Evolutionary conservation across 2,888 invertebrate species (phyloP).

Genomic region (Heterodera filipjevi): DNA sequence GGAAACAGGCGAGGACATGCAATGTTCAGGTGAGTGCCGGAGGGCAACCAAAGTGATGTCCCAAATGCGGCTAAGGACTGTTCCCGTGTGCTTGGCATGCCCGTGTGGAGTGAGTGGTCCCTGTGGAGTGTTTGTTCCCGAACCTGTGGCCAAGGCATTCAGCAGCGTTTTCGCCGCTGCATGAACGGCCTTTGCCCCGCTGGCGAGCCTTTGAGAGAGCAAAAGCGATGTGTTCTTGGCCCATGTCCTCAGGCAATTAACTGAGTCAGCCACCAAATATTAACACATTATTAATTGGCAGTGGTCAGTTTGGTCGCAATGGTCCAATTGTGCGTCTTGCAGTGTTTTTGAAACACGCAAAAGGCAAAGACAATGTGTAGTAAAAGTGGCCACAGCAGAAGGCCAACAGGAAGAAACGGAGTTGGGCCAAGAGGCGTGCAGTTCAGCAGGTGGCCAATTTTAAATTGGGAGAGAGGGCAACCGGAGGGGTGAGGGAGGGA

Average conservation of each 20-base stretch:
- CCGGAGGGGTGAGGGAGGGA: no score
- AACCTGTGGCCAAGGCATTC: slow-evolving; percentile 58
- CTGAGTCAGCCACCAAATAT: not conserved
- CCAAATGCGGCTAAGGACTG: slow-evolving; percentile 28
- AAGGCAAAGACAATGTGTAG: slow-evolving; percentile 35
- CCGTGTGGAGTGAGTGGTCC: slow-evolving; percentile 40
- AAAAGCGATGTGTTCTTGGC: slow-evolving; percentile 48
- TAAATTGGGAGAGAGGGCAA: no score
- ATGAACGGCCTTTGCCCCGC: slow-evolving; percentile 41
- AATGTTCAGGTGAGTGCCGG: slow-evolving; percentile 53
- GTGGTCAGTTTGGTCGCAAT: slow-evolving; percentile 71
- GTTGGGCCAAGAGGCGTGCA: slow-evolving; percentile 31
- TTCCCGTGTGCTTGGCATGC: slow-evolving; percentile 26
- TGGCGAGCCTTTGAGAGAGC: slow-evolving; percentile 38
- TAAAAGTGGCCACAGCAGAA: slow-evolving; percentile 28
- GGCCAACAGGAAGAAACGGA: slow-evolving; percentile 34
- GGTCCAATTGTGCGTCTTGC: slow-evolving; percentile 69
- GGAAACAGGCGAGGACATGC: slow-evolving; percentile 62
- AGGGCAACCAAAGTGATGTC: not conserved
- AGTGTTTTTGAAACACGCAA: slow-evolving; percentile 37
- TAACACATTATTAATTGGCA: not conserved
- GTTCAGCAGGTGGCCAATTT: not conserved
- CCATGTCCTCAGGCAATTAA: slow-evolving; percentile 45
- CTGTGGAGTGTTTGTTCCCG: slow-evolving; percentile 49
- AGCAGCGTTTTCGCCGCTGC: slow-evolving; percentile 42